Conservation (phyloP, 2,888 invertebrate genomes). For the Lysandra bellargus region DNA sequence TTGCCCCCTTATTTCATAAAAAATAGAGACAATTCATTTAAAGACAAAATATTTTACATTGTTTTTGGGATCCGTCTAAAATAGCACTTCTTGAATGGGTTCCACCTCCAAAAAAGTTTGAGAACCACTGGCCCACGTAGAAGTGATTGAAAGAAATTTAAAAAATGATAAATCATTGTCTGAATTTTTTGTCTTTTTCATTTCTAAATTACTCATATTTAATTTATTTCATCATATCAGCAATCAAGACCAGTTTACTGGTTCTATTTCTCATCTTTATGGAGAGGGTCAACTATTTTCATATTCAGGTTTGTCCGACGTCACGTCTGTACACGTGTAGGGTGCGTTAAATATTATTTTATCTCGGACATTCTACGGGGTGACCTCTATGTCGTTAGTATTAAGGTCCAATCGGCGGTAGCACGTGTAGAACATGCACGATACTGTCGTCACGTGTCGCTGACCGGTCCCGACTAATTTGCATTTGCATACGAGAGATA, state of each 20-base stretch:
- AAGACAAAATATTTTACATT: too few species aligned
- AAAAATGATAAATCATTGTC: too few species aligned
- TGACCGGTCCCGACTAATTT: constrained; percentile 1
- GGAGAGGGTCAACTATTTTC: neutral
- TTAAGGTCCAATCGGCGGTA: neutral
- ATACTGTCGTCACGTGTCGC: neutral
- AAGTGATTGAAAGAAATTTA: too few species aligned
- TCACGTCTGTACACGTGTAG: neutral
- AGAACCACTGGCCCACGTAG: too few species aligned
- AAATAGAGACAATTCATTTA: too few species aligned
- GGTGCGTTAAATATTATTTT: neutral
- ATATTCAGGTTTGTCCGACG: neutral
- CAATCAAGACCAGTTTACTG: neutral
- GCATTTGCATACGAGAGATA: neutral
- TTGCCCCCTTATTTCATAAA: too few species aligned
- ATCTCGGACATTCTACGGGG: neutral
- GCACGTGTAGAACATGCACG: neutral
- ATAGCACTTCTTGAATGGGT: too few species aligned
- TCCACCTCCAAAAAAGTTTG: too few species aligned
- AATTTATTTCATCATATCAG: neutral
- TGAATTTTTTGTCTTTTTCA: too few species aligned
- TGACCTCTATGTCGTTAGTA: neutral
- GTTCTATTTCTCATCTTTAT: neutral
- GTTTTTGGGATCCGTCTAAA: too few species aligned
- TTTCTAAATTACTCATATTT: too few species aligned